Evolutionary conservation across 2,888 invertebrate species (phyloP).

Genomic region (Eretmocerus hayati): DNA sequence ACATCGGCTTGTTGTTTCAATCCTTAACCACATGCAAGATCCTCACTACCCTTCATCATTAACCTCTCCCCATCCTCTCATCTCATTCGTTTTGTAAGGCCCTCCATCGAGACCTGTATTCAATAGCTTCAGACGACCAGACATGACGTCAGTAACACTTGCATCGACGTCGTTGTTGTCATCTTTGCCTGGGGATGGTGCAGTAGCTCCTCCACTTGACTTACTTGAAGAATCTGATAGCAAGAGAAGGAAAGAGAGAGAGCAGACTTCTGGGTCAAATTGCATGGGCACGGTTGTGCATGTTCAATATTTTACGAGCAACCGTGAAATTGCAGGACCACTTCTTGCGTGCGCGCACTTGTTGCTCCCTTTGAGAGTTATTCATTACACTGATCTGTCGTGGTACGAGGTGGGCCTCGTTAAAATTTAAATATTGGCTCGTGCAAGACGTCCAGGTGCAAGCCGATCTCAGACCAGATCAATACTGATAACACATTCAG

Average conservation of each 20-base stretch:
- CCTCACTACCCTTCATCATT: neutral
- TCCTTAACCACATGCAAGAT: neutral
- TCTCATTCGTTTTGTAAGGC: constrained; percentile 4
- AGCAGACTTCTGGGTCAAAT: constrained; percentile 20
- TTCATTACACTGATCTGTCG: too few relatives aligned
- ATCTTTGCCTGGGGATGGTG: neutral
- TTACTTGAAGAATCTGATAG: neutral
- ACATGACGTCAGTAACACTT: constrained; percentile 20
- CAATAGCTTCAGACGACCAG: constrained; percentile 20
- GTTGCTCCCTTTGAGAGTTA: constrained; percentile 5
- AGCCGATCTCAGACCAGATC: too few relatives aligned
- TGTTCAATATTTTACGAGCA: too few relatives aligned
- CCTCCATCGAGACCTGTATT: constrained; percentile 1
- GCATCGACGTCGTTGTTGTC: neutral
- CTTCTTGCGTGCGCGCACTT: constrained; percentile 1
- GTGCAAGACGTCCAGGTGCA: too few relatives aligned
- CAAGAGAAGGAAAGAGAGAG: neutral
- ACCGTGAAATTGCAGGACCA: constrained; percentile 9
- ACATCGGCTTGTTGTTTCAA: constrained; percentile 44
- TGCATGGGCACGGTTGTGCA: too few relatives aligned
- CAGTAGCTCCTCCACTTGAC: neutral
- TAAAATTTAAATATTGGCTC: neutral
- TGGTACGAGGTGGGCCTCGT: neutral
- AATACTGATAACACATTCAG: too few relatives aligned
- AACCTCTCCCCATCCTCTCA: neutral